phyloP scores from a whole-genome alignment of 64 coral and sea anemone genomes.

The Catalaphyllia jardinei region DNA sequence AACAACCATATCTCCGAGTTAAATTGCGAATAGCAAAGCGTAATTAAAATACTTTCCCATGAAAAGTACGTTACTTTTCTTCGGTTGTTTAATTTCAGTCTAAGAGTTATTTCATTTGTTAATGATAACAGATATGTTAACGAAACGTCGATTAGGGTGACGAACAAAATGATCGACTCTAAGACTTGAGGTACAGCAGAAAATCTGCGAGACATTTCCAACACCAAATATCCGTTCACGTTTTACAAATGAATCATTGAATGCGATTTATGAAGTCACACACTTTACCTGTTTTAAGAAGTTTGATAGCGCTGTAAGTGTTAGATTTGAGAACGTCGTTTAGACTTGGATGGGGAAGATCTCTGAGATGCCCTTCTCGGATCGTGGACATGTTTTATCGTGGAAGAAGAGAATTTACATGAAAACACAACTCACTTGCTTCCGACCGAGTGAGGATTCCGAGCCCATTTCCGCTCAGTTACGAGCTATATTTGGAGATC shows the following conservation, averaged over 20 bases:
- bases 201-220: not conserved
- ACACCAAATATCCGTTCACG: not conserved
- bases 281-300: slow-evolving; percentile 84
- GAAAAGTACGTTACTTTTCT: too few species aligned
- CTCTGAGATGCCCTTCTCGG: slow-evolving; percentile 51
- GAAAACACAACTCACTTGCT: not conserved
- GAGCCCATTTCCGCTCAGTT: slow-evolving; percentile 12
- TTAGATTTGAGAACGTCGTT: slow-evolving; percentile 84
- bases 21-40: too few species aligned
- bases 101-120: too few species aligned
- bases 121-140: too few species aligned
- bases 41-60: too few species aligned
- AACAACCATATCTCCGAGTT: too few species aligned
- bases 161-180: too few species aligned
- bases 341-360: slow-evolving; percentile 68
- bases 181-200: too few species aligned
- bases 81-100: too few species aligned
- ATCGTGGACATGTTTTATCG: slow-evolving; percentile 42
- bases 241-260: not conserved
- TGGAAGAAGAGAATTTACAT: too few species aligned
- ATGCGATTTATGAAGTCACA: not conserved
- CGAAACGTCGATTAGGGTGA: too few species aligned
- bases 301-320: slow-evolving; percentile 73
- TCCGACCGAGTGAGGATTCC: slow-evolving; percentile 21
- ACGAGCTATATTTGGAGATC: slow-evolving; percentile 23